Conservation (phyloP, 2,797 vertebrate genomes). For the Helostoma temminkii region DNA sequence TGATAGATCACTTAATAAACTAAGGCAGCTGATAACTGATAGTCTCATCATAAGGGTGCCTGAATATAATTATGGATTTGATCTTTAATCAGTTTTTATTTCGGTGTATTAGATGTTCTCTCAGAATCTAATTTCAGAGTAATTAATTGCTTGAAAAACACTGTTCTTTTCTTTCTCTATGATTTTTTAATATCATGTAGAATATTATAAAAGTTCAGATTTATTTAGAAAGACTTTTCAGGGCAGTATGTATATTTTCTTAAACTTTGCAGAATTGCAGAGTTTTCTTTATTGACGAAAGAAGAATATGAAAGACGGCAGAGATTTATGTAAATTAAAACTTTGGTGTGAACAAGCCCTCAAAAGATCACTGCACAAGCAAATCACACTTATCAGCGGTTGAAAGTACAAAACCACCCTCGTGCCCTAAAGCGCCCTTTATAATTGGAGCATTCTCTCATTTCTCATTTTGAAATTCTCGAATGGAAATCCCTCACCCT, state of each 20-base stretch:
- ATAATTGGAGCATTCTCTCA: conserved; percentile 50
- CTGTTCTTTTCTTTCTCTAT: conserved; percentile 1
- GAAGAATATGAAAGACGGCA: conserved; percentile 22
- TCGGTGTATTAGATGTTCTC: conserved; percentile 25
- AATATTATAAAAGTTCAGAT: not conserved
- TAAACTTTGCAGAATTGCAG: not conserved
- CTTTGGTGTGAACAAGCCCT: conserved; percentile 20
- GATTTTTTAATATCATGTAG: conserved; percentile 7
- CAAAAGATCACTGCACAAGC: conserved; percentile 13
- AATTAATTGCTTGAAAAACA: conserved; percentile 12
- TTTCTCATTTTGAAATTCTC: conserved; percentile 59
- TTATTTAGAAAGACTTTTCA: not conserved
- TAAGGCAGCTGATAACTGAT: conserved; percentile 20
- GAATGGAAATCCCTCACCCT: conserved; percentile 34
- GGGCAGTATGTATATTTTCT: not conserved
- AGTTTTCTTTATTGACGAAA: conserved; percentile 29
- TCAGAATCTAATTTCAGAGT: conserved; percentile 25
- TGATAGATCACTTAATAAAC: conserved; percentile 37
- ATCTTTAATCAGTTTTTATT: conserved; percentile 47
- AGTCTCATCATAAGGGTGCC: conserved; percentile 12
- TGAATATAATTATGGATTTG: conserved; percentile 42
- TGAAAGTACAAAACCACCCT: conserved; percentile 21
- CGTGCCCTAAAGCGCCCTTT: conserved; percentile 39
- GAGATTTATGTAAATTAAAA: conserved; percentile 29
- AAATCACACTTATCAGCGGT: conserved; percentile 41